Evolutionary conservation across 2,888 invertebrate species (phyloP), one percentile per base, ranked within the genome.

Genomic region (Lepidocyrtoides sp.): DNA sequence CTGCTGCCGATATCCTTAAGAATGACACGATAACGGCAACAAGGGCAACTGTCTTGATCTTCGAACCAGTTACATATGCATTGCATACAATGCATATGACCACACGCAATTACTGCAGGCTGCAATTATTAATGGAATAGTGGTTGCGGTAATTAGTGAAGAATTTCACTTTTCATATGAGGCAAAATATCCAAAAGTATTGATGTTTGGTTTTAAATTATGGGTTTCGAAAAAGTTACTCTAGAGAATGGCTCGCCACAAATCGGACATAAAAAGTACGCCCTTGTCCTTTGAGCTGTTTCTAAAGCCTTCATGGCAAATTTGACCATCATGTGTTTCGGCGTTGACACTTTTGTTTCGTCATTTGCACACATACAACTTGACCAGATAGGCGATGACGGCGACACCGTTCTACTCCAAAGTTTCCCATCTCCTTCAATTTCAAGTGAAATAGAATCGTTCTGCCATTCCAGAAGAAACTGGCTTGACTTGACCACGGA

Each of bases 91-190:
- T 77, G 63, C n/a, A 84, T 26, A 23, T 90, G 90, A 0, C 90
- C 90, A 54, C 90, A 90, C 36, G 90, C 63, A 26, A 90, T 66
- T 20, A 90, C 41, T 29, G 66, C 90, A n/a, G 90, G 84, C 90
- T 90, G 54, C 4, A 63, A 51, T n/a, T n/a, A n/a, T n/a, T n/a
- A n/a, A n/a, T n/a, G n/a, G n/a, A n/a, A n/a, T n/a, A n/a, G n/a
- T n/a, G n/a, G n/a, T n/a, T n/a, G n/a, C n/a, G n/a, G n/a, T n/a
- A n/a, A n/a, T 23, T 14, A 10, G 10, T n/a, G 17, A 41, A 4
- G 8, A 32, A 66, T 2, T 2, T 29, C 14, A n/a, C 4, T 2
- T 32, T 12, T 32, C 10, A n/a, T n/a, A 32, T 29, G 66, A 66
- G 1, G 29, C 1, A 10, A 29, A 66, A 66, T 4, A 8, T n/a